Base-by-base conservation (phyloP, 2,888 invertebrate genomes). In the Eristalis intricaria region DNA sequence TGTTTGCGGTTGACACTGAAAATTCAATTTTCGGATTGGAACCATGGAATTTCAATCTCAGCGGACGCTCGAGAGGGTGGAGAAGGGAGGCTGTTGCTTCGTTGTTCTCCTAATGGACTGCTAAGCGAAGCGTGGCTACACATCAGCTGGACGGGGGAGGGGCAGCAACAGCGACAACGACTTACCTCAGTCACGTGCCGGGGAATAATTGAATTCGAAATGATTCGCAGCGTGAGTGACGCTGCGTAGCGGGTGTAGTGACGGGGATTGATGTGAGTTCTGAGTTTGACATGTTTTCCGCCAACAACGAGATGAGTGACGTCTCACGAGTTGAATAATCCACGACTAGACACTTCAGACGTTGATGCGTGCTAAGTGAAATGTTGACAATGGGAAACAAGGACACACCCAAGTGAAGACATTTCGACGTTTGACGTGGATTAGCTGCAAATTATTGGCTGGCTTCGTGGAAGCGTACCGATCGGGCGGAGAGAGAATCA, bases 31-130 rank as follows among this genome's bases (percentile, higher is more conserved):
- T 71, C n/a, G 38, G 61, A 66, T 71, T 66, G 35, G 38, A 61
- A 66, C 61, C 70, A 70, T 70, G 29, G 61, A 75, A 84, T 79
- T 79, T 84, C 80, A 80, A 85, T 76, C 80, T 60, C 66, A 13
- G 40, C 26, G 4, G 15, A 40, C 11, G 40, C n/a, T 13, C 38
- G 63, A 63, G 43, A 19, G 13, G 38, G 19, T 1, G 50, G 50
- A 8, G 50, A 1, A n/a, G 19, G 50, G 1, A n/a, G 19, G 19
- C 50, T 50, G 50, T 50, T 50, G 50, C 50, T 19, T 50, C 19
- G 50, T 19, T 50, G 19, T 50, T 50, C 19, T 19, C 19, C 19
- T 19, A 19, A 50, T 50, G 50, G 50, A 15, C 43, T 43, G 43
- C 19, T 50, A 50, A 19, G 8, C 50, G 19, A 50, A n/a, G 19